Evolutionary conservation across 2,113 vertebrate genomes (phyloP).

Genomic region (Petromus typicus): DNA sequence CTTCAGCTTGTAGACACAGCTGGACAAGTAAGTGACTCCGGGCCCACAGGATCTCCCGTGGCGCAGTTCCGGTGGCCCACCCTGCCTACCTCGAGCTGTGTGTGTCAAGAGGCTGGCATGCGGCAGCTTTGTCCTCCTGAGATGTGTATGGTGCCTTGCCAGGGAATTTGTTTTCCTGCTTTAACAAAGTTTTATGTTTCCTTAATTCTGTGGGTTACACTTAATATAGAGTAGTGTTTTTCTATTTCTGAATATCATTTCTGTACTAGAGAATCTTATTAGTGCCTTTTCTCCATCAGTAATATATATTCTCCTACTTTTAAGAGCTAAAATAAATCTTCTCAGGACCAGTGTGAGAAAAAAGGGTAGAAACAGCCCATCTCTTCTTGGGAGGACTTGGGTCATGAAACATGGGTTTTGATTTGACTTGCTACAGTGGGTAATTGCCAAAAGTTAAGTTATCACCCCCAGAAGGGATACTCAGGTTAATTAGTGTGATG

Average conservation of each 20-base stretch:
- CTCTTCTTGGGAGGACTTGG: neutral
- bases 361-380: neutral
- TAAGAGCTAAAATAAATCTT: neutral
- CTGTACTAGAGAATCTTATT: neutral
- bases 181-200: conserved; percentile 7
- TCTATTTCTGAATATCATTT: neutral
- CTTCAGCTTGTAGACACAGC: conserved; percentile 99
- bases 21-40: conserved; percentile 92
- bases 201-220: neutral
- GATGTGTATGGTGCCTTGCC: neutral
- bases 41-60: neutral
- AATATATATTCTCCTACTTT: neutral
- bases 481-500: neutral
- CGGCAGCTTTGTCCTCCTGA: neutral
- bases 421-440: neutral
- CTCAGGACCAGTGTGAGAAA: neutral
- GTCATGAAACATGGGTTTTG: neutral
- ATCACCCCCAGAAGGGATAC: neutral
- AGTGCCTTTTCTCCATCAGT: neutral
- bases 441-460: neutral
- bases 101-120: neutral
- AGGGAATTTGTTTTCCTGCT: neutral
- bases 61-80: fast-evolving
- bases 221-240: neutral
- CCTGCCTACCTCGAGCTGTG: neutral